These are phyloP conservation scores for Notothenia rossii DNA, from an alignment of 2,113 vertebrate species.

Conservation along the genomic window DNA sequence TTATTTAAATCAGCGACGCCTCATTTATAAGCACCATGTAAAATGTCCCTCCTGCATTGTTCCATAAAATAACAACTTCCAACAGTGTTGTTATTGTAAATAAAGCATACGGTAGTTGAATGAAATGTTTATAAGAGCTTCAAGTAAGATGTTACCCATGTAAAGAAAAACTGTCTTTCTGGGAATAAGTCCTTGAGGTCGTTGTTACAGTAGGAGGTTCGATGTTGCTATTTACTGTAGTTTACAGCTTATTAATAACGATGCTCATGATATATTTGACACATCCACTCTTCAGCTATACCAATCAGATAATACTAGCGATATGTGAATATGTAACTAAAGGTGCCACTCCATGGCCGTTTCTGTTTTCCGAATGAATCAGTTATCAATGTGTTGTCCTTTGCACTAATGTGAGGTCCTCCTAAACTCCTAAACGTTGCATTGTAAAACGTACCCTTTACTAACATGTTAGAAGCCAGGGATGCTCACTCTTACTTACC, in stretches of 20 bases:
- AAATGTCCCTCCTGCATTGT: constrained; percentile 53
- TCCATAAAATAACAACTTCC: constrained; percentile 21
- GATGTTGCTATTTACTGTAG: constrained; percentile 73
- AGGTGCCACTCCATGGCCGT: constrained; percentile 56
- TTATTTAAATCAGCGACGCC: constrained; percentile 50
- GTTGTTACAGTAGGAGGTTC: constrained; percentile 60
- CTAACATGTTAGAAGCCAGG: constrained; percentile 62
- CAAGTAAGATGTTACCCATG: constrained; percentile 74
- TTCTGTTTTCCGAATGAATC: constrained; percentile 58
- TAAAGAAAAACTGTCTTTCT: constrained; percentile 58
- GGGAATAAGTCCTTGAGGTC: constrained; percentile 54
- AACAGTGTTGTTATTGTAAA: constrained; percentile 62
- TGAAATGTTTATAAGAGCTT: constrained; percentile 53
- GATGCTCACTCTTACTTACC: constrained; percentile 49
- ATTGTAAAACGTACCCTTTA: constrained; percentile 72
- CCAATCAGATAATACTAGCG: constrained; percentile 62
- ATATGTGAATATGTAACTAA: constrained; percentile 77
- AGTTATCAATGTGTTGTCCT: constrained; percentile 67
- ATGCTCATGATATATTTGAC: constrained; percentile 61
- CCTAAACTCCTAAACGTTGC: constrained; percentile 57
- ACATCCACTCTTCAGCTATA: constrained; percentile 57
- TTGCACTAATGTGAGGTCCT: constrained; percentile 75
- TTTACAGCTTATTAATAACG: constrained; percentile 60
- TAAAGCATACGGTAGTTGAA: constrained; percentile 44
- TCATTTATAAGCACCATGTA: constrained; percentile 48